Base-by-base conservation (phyloP, 2,888 invertebrate genomes). In the Eilema depressum region DNA sequence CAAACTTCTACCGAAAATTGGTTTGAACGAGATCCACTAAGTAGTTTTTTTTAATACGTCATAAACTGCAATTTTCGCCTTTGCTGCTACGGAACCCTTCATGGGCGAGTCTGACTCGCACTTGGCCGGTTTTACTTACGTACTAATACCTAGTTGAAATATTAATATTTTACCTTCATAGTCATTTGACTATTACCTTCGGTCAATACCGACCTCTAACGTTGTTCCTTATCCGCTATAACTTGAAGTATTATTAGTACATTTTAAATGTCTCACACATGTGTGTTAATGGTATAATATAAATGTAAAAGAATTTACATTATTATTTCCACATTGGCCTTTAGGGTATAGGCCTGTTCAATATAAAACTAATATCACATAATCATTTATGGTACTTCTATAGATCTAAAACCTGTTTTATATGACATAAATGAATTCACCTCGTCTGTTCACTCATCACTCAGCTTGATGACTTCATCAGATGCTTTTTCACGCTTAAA, bases 191-290 rank as follows among this genome's bases (percentile, higher is more conserved):
- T 68, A 17, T 70, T 70, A 65, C 80, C 82, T 80, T 82, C 82
- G 30, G 33, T 56, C 23, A 47, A 69, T 68, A 75, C 28, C 66
- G 82, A 68, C 83, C 82, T 78, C 71, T 56, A 33, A 26, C 4
- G 60, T 37, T 75, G 62, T 75, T n/a, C 76, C 75, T 80, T 60
- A 76, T 81, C 81, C 81, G 76, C 41, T 73, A 61, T 60, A 53
- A 73, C 8, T 59, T 11, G 17, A 69, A 74, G 71, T 75, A 65
- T 37, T 63, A 30, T 10, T 33, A 47, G 33, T 37, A 28, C 11
- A 41, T 63, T n/a, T 57, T 37, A 7, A 41, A 25, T 28, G 47
- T 53, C 47, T 28, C 28, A 64, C 28, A 47, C 26, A 10, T n/a
- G 10, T 47, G 63, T 53, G 28, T 28, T 64, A 47, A 47, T 28